A percentile compares a stretch with the other conserved stretches of the same genome.
Conservation (phyloP, 2,797 vertebrate genomes). For the Geotrypetes seraphini region DNA sequence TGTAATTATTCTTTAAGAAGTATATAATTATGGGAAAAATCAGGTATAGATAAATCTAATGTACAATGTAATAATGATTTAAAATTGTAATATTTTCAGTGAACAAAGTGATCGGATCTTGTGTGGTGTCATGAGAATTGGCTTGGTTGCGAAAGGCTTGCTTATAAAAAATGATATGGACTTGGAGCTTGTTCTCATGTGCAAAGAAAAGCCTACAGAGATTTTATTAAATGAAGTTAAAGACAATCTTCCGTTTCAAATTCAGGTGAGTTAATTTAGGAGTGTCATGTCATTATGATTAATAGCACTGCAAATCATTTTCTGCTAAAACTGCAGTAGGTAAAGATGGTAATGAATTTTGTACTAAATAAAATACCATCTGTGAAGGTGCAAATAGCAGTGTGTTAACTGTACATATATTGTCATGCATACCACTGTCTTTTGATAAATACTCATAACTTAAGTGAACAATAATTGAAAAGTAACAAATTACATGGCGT, state of each 20-base stretch:
- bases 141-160: constrained; percentile 93
- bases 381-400: background rate
- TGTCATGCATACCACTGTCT: background rate
- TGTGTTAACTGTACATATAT: background rate
- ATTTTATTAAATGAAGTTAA: constrained; percentile 81
- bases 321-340: constrained; percentile 4
- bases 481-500: too few relatives aligned
- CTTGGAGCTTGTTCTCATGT: constrained; percentile 95
- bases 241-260: constrained; percentile 87
- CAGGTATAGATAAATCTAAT: too few relatives aligned
- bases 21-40: too few relatives aligned
- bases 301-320: background rate
- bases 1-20: too few relatives aligned
- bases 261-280: constrained; percentile 68
- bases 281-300: background rate
- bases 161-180: constrained; percentile 98
- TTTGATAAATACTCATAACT: too few relatives aligned
- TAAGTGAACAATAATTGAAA: too few relatives aligned
- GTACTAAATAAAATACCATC: background rate
- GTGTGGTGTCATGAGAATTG: constrained; percentile 94
- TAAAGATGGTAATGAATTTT: background rate
- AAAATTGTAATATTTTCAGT: constrained; percentile 48
- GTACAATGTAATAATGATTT: constrained; percentile 23
- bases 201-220: constrained; percentile 90
- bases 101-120: constrained; percentile 76